Evolutionary conservation across 1,140 invertebrate genomes (phyloP), one percentile per base, ranked within the genome.

Genomic region (Drosophila carrolli): DNA sequence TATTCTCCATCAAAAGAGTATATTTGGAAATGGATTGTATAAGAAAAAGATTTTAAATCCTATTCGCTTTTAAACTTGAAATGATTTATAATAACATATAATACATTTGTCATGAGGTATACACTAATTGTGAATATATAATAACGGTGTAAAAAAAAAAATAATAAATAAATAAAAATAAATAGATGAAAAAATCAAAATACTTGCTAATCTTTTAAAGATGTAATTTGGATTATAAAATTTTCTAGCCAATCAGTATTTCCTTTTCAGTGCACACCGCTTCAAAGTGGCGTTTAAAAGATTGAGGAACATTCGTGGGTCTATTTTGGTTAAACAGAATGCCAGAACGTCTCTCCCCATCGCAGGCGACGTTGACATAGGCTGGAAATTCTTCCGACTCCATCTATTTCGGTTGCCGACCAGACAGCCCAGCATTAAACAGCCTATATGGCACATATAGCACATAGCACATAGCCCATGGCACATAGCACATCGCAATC

Each of bases 361-460:
- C 57, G 82, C 48, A 7, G 40, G 60, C 65, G 75, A 67, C 78
- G 78, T 78, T 83, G 78, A 83, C 80, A 83, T 79, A 78, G 82
- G 66, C 78, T 83, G 81, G 66, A 88, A 86, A 88, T 83, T 83
- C 79, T 76, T 88, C 61, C 50, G 57, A 70, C 75, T 78, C 57
- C 37, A 51, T 75, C 81, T 83, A 83, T 84, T 83, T 83, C 41
- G 47, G 65, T 66, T 37, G 46, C 55, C 60, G 14, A 41, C 75
- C 55, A 66, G 71, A 83, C 81, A 67, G 55, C 56, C 63, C 62
- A 53, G n/a, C 53, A 48, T 19, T 32, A 38, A 38, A 48, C 35
- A 19, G 27, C n/a, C 38, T 3, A 53, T 19, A 61, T 57, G 16
- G 35, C 35, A 29, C 47, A 35, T n/a, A 35, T n/a, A 38, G 41